Evolutionary conservation across 2,888 invertebrate species (phyloP).

Genomic region (Koerneria pararmatus): DNA sequence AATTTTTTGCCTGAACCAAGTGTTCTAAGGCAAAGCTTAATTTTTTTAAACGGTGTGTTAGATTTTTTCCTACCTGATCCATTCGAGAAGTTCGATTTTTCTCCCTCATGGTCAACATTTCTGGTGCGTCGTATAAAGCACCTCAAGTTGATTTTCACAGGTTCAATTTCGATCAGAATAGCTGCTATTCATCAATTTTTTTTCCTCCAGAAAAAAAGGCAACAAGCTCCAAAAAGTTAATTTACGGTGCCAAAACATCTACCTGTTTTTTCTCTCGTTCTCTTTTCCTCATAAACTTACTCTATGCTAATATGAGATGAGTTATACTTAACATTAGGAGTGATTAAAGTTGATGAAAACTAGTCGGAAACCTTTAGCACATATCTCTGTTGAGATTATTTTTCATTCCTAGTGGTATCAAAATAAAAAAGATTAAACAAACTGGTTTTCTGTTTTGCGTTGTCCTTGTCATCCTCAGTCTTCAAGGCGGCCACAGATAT

Average conservation of each 20-base stretch:
- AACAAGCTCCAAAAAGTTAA: too few relatives aligned
- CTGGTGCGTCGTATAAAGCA: constrained; percentile 48
- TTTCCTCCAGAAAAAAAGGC: too few relatives aligned
- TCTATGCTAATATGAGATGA: too few relatives aligned
- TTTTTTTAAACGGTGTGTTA: too few relatives aligned
- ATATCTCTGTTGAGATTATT: too few relatives aligned
- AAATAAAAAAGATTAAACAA: constrained; percentile 8
- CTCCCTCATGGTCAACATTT: constrained; percentile 49
- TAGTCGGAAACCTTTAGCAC: too few relatives aligned
- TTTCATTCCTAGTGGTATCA: not conserved
- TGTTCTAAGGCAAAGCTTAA: too few relatives aligned
- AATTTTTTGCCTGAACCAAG: too few relatives aligned
- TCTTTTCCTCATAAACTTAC: too few relatives aligned
- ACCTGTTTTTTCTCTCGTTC: too few relatives aligned
- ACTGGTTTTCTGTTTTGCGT: constrained; percentile 47
- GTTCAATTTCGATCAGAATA: not conserved
- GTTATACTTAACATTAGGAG: not conserved
- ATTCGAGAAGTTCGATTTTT: constrained; percentile 39
- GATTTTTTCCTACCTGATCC: constrained; percentile 52
- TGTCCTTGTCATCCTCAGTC: constrained; percentile 50
- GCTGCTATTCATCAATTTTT: too few relatives aligned
- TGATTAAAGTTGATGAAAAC: not conserved
- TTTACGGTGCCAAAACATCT: too few relatives aligned
- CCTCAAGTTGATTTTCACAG: constrained; percentile 21
- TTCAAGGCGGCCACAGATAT: constrained; percentile 48